Evolutionary conservation across 2,113 vertebrate genomes (phyloP), one percentile per base, ranked within the genome.

Genomic region (Chlorocebus sabaeus): DNA sequence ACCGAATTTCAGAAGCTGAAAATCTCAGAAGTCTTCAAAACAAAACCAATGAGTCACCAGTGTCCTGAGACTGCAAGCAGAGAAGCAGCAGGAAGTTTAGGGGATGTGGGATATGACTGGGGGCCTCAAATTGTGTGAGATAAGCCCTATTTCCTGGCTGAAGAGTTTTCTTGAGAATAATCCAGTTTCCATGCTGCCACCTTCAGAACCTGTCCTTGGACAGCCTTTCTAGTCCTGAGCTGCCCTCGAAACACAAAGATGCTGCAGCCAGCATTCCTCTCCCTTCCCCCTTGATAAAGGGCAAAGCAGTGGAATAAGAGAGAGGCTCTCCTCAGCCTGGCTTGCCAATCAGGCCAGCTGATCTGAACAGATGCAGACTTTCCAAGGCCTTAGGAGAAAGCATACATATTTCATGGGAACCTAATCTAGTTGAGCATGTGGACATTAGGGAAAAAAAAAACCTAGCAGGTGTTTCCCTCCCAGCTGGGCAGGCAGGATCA

Each of bases 371-470:
- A 50, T 8, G 2, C 7, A 55, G n/a, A 73, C 22, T 76, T 93
- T 83, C 50, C 50, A 79, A 89, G 40, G 83, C 73, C 12, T 48
- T 59, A 25, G 95, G 55, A 96, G 73, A 96, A 92, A 61, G 11
- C 55, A 68, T 95, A 16, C 78, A 95, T 96, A 72, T 95, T 96
- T 96, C 76, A 95, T 76, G 45, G 75, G 91, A 92, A 96, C 30
- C 30, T 70, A 93, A 90, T 93, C 61, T 72, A 79, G 35, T 23
- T 43, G 23, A 86, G 27, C 0, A 4, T 35, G 16, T 89, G 67
- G 43, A 80, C 16, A 18, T 3, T 93, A 52, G 52, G 61, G 61
- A 2, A 14, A 50, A 55, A 95, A 35, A 45, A 55, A 18, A n/a
- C 61, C 14, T 67, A 13, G 6, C 1, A 16, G n/a, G 7, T 6